Evolutionary conservation across 1,140 invertebrate genomes (phyloP).

Genomic region (Tetragnatha versicolor): DNA sequence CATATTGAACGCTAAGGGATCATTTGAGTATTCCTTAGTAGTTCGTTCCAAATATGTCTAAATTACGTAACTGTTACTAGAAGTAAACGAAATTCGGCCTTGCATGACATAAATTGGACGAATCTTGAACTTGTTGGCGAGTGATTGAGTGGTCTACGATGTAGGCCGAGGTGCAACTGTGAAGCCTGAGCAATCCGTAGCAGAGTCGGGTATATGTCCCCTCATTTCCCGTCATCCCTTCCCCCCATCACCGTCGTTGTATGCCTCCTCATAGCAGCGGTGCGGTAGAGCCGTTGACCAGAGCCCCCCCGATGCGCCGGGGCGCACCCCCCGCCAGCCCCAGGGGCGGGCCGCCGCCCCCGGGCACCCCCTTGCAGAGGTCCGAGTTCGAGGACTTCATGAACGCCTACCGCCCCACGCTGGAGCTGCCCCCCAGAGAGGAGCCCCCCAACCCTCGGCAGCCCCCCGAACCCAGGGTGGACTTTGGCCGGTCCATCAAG

Average conservation of each 20-base stretch:
- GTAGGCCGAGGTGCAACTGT: too few relatives aligned
- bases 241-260: not conserved
- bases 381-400: conserved; percentile 49
- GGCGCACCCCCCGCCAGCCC: too few relatives aligned
- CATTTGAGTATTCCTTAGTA: too few relatives aligned
- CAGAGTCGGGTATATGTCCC: not conserved
- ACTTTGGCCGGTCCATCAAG: conserved; percentile 47
- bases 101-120: too few relatives aligned
- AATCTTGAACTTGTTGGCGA: too few relatives aligned
- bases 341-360: conserved; percentile 14
- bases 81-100: too few relatives aligned
- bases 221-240: not conserved
- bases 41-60: too few relatives aligned
- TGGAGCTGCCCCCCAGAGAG: conserved; percentile 6
- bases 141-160: too few relatives aligned
- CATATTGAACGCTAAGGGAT: too few relatives aligned
- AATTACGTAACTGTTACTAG: too few relatives aligned
- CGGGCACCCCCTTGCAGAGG: conserved; percentile 29
- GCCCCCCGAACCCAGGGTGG: conserved; percentile 8
- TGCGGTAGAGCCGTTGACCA: not conserved
- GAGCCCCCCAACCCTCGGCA: not conserved
- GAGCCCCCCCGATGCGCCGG: conserved; percentile 35
- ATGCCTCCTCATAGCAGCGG: conserved; percentile 45
- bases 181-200: too few relatives aligned
- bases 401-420: conserved; percentile 36